phyloP scores from a whole-genome alignment of 1,140 invertebrate genomes.

The Zaprionus ornatus region DNA sequence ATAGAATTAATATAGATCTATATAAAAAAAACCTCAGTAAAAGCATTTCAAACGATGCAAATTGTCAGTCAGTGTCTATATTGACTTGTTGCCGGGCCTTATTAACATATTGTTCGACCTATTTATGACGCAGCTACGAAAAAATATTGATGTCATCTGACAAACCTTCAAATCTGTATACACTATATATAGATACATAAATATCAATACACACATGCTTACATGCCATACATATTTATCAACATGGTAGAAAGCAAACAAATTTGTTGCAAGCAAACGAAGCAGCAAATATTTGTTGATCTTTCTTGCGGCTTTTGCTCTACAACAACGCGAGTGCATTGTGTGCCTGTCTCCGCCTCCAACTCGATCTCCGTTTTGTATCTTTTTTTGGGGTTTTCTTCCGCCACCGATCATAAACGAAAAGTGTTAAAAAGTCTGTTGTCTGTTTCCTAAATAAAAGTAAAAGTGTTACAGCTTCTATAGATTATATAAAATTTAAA shows the following conservation, averaged over 20 bases:
- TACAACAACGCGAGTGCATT: slow-evolving; percentile 59
- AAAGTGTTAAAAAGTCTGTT: slow-evolving; percentile 35
- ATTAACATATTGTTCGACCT: slow-evolving; percentile 11
- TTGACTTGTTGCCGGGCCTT: background rate
- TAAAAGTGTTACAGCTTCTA: slow-evolving; percentile 7
- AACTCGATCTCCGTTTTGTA: background rate
- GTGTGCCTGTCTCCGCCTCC: slow-evolving; percentile 10
- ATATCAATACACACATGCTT: background rate
- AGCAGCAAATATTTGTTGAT: slow-evolving; percentile 37
- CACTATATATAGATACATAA: background rate
- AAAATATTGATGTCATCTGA: background rate
- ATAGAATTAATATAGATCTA: background rate
- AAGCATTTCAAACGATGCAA: background rate
- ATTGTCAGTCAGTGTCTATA: background rate
- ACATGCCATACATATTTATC: background rate
- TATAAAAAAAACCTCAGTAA: background rate
- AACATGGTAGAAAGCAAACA: slow-evolving; percentile 55
- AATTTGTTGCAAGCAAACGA: slow-evolving; percentile 35
- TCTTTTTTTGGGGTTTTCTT: background rate
- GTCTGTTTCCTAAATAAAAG: slow-evolving; percentile 26
- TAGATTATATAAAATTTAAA: background rate
- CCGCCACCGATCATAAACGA: slow-evolving; percentile 13
- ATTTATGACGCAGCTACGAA: slow-evolving; percentile 22
- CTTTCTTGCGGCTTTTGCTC: slow-evolving; percentile 16
- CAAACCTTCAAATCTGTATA: slow-evolving; percentile 4